Evolutionary conservation across 2,113 vertebrate species (phyloP).

Genomic region (Benitochromis conjunctus): DNA sequence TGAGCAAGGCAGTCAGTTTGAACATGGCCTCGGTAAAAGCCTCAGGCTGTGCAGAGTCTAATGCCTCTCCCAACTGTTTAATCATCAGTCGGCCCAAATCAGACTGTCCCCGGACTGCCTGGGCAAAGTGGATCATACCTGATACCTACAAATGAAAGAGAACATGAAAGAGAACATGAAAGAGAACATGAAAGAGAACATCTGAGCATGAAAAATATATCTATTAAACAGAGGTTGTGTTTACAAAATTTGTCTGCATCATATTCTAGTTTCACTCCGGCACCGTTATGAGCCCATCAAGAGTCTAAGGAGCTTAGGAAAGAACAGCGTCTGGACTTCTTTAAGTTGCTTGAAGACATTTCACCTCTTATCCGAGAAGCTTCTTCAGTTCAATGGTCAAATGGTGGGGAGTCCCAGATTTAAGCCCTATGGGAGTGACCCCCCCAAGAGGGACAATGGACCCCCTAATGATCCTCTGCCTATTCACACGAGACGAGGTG

Average conservation of each 20-base stretch:
- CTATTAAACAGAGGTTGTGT: not conserved
- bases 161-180: not conserved
- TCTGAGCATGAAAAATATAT: not conserved
- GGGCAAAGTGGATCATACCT: conserved; percentile 93
- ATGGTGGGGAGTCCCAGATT: no score
- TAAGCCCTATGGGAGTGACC: no score
- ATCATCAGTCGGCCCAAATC: conserved; percentile 91
- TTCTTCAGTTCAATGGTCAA: no score
- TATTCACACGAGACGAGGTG: no score
- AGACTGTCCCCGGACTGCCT: conserved; percentile 81
- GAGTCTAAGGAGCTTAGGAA: no score
- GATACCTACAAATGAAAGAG: conserved; percentile 78
- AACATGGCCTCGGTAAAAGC: conserved; percentile 95
- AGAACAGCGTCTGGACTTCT: no score
- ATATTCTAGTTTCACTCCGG: not conserved
- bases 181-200: no score
- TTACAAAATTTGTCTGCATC: not conserved
- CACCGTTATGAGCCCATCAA: not conserved
- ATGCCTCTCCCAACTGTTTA: conserved; percentile 82
- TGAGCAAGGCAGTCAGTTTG: conserved; percentile 92
- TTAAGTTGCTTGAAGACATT: no score
- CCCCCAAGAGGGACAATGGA: no score
- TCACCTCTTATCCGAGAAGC: no score
- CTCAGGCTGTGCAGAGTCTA: conserved; percentile 78
- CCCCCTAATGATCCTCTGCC: no score